A percentile compares a stretch with the other conserved stretches of the same genome.
phyloP scores from a whole-genome alignment of 1,140 invertebrate genomes.

The Macrosteles quadrilineatus region DNA sequence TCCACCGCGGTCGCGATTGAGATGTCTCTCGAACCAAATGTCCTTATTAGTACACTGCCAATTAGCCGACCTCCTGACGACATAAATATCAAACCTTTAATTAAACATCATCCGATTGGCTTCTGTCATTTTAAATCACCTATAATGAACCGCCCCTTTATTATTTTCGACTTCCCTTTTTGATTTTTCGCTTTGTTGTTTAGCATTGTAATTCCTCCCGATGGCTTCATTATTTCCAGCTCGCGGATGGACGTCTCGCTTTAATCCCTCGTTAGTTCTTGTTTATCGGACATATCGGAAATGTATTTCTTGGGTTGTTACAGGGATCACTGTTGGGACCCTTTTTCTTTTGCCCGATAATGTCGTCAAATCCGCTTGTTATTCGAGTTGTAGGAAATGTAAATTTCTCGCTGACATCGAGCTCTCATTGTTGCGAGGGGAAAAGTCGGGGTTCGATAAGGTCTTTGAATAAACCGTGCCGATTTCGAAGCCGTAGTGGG shows the following conservation, averaged over 20 bases:
- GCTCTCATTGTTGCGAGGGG: no score
- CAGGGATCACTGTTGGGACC: no score
- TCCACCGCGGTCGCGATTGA: not conserved
- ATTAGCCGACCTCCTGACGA: not conserved
- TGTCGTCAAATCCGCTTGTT: no score
- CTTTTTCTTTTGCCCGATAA: no score
- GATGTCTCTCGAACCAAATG: not conserved
- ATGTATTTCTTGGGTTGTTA: constrained; percentile 10
- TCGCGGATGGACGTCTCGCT: not conserved
- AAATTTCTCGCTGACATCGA: no score
- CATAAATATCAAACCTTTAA: constrained; percentile 22
- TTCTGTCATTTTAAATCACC: constrained; percentile 24
- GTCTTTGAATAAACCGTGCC: no score
- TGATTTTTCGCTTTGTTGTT: constrained; percentile 24
- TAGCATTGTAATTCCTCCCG: constrained; percentile 7
- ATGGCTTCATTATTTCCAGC: constrained; percentile 21
- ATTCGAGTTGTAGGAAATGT: no score
- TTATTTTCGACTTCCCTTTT: constrained; percentile 22
- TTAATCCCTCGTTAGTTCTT: constrained; percentile 25
- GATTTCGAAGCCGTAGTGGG: no score
- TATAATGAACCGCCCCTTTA: constrained; percentile 26
- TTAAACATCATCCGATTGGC: constrained; percentile 25
- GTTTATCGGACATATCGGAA: constrained; percentile 21
- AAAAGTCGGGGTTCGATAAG: no score
- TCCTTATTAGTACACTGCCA: constrained; percentile 21